Base-by-base conservation (phyloP, 2,113 vertebrate species). In the Callionymus lyra region DNA sequence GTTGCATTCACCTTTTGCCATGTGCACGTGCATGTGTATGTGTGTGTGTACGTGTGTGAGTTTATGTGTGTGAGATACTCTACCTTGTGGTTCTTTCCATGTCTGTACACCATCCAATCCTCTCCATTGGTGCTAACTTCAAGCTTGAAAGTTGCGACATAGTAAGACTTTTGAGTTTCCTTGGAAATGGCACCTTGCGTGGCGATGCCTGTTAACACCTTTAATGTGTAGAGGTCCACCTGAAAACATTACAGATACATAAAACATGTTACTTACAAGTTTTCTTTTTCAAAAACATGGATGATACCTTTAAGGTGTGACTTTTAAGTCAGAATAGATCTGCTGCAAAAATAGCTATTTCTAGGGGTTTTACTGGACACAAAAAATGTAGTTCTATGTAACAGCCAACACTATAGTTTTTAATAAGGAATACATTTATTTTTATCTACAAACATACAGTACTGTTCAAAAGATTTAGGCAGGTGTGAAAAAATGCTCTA, bases 71-170 rank as follows among this genome's bases (percentile, higher is more conserved):
- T 13, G n/a, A 9, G 16, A 1, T 85, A 18, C 18, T 63, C 18
- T 84, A 94, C 95, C 91, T 97, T 98, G 32, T 96, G 94, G 70
- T 94, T 96, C 81, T 97, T 99, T 70, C 93, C 93, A 0, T 97
- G 90, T 12, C 95, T 86, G 74, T 94, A 97, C 51, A 95, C 87
- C 93, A 97, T 99, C 95, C 95, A 99, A 83, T 98, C 95, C 61
- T 99, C 94, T 0, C 95, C 94, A 0, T 97, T 98, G 14, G 95
- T 95, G 87, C 95, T 99, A 82, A 97, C 85, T 74, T 99, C 95
- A 68, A 99, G 81, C 70, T 97, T 98, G 79, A 97, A 99, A 18
- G 90, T 86, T 54, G 88, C 90, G 49, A 99, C 90, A 5, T 90
- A 91, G 74, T 99, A 99, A 12, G 86, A 84, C 46, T 88, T 93